Conservation (phyloP, 2,888 invertebrate genomes). For the Amphiduros pacificus region DNA sequence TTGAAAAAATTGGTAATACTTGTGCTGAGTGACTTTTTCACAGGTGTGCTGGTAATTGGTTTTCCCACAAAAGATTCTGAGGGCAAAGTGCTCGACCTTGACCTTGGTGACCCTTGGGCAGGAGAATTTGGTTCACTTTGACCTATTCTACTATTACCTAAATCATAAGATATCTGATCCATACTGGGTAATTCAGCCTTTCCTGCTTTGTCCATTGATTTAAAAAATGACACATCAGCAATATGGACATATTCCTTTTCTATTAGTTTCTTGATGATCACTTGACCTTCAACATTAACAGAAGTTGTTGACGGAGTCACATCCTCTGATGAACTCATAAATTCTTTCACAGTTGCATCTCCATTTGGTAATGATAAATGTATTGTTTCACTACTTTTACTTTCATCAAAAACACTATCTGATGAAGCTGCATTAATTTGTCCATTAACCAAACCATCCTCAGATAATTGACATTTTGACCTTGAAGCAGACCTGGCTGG, state of each 20-base stretch:
- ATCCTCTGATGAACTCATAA: too few species aligned
- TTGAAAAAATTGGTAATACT: slow-evolving; percentile 53
- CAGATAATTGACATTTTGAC: too few species aligned
- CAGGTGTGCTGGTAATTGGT: slow-evolving; percentile 37
- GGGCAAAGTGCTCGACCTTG: slow-evolving; percentile 19
- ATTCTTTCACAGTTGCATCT: too few species aligned
- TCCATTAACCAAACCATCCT: too few species aligned
- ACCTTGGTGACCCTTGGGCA: slow-evolving; percentile 5
- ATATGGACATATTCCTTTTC: slow-evolving; percentile 42
- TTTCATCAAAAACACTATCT: too few species aligned
- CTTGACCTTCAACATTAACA: slow-evolving; percentile 8
- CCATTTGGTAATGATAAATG: too few species aligned
- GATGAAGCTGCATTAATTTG: too few species aligned
- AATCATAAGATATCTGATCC: slow-evolving; percentile 32
- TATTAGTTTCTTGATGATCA: slow-evolving; percentile 19
- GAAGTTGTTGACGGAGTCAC: too few species aligned
- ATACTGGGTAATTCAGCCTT: slow-evolving; percentile 31
- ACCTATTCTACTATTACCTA: slow-evolving; percentile 12
- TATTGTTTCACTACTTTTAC: too few species aligned
- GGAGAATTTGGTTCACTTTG: slow-evolving; percentile 21
- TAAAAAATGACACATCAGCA: slow-evolving; percentile 41
- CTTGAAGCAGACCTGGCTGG: too few species aligned
- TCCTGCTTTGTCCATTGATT: slow-evolving; percentile 38
- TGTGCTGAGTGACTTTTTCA: slow-evolving; percentile 44
- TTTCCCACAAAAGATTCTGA: slow-evolving; percentile 25